phyloP scores from a whole-genome alignment of 2,888 invertebrate genomes.

The Meteorus cinctellus region DNA sequence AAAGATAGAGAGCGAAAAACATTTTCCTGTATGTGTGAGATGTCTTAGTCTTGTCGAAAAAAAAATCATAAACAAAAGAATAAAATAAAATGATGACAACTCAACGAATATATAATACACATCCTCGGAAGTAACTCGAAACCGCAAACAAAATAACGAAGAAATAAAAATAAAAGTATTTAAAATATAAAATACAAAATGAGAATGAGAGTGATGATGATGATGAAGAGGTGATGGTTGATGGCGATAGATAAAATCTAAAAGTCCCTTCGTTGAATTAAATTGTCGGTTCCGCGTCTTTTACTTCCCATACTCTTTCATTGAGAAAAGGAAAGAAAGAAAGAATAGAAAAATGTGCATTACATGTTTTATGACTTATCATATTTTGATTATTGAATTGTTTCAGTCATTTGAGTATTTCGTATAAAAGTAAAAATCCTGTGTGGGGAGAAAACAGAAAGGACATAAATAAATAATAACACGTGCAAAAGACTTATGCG shows the following conservation, averaged over 20 bases:
- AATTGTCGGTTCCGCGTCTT: background rate
- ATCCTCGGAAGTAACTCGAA: constrained; percentile 23
- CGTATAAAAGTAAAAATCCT: background rate
- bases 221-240: constrained; percentile 10
- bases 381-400: background rate
- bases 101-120: constrained; percentile 2
- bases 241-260: constrained; percentile 17
- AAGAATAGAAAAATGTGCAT: background rate
- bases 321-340: background rate
- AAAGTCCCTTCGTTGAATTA: background rate
- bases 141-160: constrained; percentile 5
- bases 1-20: constrained; percentile 53
- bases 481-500: background rate
- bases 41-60: background rate
- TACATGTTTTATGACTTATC: background rate
- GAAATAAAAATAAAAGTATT: background rate
- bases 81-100: background rate
- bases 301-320: background rate
- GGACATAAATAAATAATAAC: constrained; percentile 12
- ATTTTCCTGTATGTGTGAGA: constrained; percentile 35
- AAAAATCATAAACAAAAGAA: background rate
- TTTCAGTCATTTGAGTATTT: background rate
- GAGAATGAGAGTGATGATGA: background rate
- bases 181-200: background rate
- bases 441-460: background rate